Percentiles rank a stretch among this genome's conserved stretches.
phyloP scores from a whole-genome alignment of 2,888 invertebrate genomes.

The Pandemis cinnamomeana region DNA sequence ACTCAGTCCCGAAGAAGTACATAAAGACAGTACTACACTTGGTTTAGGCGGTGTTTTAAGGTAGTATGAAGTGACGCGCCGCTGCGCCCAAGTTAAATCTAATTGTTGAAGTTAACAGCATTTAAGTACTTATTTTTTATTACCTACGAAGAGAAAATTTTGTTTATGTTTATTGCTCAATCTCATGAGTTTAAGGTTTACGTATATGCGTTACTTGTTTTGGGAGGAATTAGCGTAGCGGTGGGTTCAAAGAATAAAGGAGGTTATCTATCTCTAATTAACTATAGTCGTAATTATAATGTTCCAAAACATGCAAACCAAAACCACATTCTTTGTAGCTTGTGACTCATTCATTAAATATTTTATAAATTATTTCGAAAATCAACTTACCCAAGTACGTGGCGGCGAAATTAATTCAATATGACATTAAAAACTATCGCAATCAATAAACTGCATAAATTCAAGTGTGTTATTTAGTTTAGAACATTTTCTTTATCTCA shows the following conservation, averaged over 20 bases:
- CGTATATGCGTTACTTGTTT: neutral
- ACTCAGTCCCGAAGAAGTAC: neutral
- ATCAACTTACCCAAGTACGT: no score
- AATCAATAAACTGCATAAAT: no score
- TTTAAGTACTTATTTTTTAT: slow-evolving; percentile 29
- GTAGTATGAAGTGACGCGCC: slow-evolving; percentile 37
- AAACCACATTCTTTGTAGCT: no score
- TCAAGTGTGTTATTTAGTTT: no score
- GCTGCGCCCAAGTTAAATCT: slow-evolving; percentile 34
- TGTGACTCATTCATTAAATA: no score
- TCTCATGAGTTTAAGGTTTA: slow-evolving; percentile 15
- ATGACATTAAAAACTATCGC: no score
- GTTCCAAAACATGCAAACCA: no score
- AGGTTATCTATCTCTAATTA: neutral
- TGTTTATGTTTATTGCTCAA: slow-evolving; percentile 23
- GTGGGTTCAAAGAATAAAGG: neutral
- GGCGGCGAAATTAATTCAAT: no score
- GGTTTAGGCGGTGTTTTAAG: neutral
- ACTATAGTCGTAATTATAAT: no score
- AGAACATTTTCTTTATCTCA: no score
- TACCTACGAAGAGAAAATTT: slow-evolving; percentile 11
- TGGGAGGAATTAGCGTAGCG: neutral
- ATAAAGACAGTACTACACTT: slow-evolving; percentile 14
- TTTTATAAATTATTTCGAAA: no score
- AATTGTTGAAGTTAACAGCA: slow-evolving; percentile 40